Evolutionary conservation across 2,797 vertebrate species (phyloP), one percentile per base, ranked within the genome.

Genomic region (Typhlichthys subterraneus): DNA sequence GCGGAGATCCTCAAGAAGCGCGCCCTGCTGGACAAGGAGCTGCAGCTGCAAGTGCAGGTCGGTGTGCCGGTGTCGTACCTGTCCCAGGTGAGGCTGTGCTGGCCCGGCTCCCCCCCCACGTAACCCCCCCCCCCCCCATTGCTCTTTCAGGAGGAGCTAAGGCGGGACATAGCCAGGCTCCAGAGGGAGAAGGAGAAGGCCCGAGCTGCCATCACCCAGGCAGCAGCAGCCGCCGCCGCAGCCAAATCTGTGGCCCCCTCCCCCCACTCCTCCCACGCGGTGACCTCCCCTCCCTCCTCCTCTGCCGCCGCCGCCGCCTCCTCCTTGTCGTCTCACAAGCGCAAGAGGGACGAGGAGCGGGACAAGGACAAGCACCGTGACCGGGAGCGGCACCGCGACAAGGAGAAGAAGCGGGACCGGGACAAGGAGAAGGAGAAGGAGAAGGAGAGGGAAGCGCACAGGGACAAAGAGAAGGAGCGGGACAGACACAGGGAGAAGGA

Each of bases 21-120:
- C 74, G 96, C 97, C 0, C 94, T 99, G 69, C 87, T 99, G 63
- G 97, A 99, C 90, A 99, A 99, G 83, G 97, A 98, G 31, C 92
- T 99, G 45, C 97, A 99, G 84, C 93, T 98, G 17, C 95, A 97
- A 87, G 97, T 97, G n/a, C 97, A 99, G 96, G 97, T 99, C 0
- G 73, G 89, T 12, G 1, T 12, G 2, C 9, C 1, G 2, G 54
- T 9, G 31, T 3, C 23, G 0, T 4, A 42, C 9, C 38, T 42
- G 38, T 42, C 7, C 7, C 9, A 42, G 38, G 38, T 42, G 7
- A 42, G 1, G 1, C 9, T 7, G 38, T 2, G 38, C 9, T 42
- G 19, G 19, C 23, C 23, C 23, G 2, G 23, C 23, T 3, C 23
- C 23, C 23, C 23, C 23, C 3, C 23, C 23, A 23, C 23, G 33